A percentile compares a stretch with the other conserved stretches of the same genome.
Conservation (phyloP, 2,797 vertebrate genomes). For the Sciaenops ocellatus region DNA sequence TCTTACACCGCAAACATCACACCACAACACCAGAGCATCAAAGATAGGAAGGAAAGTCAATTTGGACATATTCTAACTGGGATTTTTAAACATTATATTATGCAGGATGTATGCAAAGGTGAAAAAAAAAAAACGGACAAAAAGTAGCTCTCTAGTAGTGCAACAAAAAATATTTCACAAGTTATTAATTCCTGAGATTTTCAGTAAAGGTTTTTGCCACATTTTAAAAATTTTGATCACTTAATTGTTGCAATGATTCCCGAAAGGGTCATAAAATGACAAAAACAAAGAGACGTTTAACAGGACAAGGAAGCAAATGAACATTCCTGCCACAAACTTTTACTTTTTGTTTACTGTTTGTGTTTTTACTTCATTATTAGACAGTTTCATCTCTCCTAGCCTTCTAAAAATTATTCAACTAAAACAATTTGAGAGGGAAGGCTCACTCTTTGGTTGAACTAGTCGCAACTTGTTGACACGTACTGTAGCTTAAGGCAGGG, state of each 20-base stretch:
- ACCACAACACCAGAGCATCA: slow-evolving; percentile 32
- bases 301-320: background rate
- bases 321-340: background rate
- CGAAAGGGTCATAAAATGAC: background rate
- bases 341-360: background rate
- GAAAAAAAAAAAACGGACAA: background rate
- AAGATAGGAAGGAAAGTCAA: slow-evolving; percentile 2
- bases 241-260: background rate
- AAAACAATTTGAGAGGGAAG: background rate
- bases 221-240: background rate
- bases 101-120: background rate
- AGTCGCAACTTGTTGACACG: background rate
- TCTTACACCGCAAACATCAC: slow-evolving; percentile 46
- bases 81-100: background rate
- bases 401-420: background rate
- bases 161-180: background rate
- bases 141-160: background rate
- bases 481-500: background rate
- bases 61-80: background rate
- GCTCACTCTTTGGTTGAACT: background rate
- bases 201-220: background rate
- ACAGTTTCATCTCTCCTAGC: background rate
- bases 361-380: background rate
- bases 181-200: background rate
- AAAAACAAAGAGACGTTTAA: background rate